These are phyloP conservation scores for Macaria liturata DNA, from an alignment of 2,888 invertebrate genomes.

Conservation along the genomic window DNA sequence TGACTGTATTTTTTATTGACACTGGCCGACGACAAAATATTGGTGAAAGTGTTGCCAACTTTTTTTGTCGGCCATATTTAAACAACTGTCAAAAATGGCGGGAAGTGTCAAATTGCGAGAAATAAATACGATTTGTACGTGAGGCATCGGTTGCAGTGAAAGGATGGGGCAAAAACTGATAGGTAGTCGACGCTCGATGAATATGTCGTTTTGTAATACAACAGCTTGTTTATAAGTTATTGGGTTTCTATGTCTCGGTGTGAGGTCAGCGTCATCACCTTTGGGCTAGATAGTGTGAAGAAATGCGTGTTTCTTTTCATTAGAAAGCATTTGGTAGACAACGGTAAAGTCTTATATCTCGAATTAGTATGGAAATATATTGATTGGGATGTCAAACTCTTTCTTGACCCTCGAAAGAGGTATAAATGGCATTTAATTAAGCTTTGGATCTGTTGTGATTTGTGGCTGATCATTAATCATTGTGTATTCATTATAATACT, in stretches of 20 bases:
- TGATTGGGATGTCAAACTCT: constrained; percentile 9
- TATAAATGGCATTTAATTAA: no score
- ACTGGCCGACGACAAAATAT: constrained; percentile 51
- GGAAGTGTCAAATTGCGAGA: constrained; percentile 44
- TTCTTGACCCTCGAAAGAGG: constrained; percentile 9
- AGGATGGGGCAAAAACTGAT: constrained; percentile 37
- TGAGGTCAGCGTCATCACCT: constrained; percentile 56
- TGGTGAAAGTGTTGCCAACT: constrained; percentile 64
- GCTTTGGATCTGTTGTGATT: no score
- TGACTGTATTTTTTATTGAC: constrained; percentile 42
- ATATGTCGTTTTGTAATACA: constrained; percentile 36
- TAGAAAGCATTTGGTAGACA: constrained; percentile 49
- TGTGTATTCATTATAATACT: no score
- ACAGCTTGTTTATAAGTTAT: constrained; percentile 35
- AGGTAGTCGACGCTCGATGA: constrained; percentile 32
- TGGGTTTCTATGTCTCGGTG: constrained; percentile 48
- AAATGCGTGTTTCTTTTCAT: constrained; percentile 45
- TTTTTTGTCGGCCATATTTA: constrained; percentile 49
- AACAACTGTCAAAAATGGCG: constrained; percentile 53
- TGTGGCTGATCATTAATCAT: no score
- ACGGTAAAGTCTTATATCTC: constrained; percentile 33
- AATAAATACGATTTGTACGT: constrained; percentile 36
- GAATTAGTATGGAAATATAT: constrained; percentile 34
- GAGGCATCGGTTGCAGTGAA: constrained; percentile 39
- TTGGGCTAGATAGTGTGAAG: constrained; percentile 54